Percentiles rank a stretch among this genome's conserved stretches.
Evolutionary conservation across 2,888 invertebrate species (phyloP).

Genomic region (Myopa tessellatipennis): DNA sequence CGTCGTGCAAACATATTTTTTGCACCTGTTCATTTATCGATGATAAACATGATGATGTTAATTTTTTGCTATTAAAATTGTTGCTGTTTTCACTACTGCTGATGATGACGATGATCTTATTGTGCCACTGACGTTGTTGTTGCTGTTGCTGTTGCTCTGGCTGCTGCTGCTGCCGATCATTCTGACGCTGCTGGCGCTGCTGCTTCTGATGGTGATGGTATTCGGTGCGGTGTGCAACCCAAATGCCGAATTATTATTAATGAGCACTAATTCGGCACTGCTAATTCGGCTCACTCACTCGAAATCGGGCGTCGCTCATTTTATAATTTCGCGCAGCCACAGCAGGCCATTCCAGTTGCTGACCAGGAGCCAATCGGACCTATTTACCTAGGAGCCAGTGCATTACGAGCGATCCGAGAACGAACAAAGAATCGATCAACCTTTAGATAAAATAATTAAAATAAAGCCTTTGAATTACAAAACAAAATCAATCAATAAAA

Average conservation of each 20-base stretch:
- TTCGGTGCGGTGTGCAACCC: slow-evolving; percentile 17
- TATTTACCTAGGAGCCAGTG: slow-evolving; percentile 50
- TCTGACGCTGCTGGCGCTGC: slow-evolving; percentile 11
- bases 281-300: slow-evolving; percentile 9
- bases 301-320: slow-evolving; percentile 53
- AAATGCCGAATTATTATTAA: slow-evolving; percentile 38
- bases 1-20: neutral
- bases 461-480: neutral
- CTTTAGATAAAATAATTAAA: neutral
- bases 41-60: slow-evolving; percentile 9
- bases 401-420: slow-evolving; percentile 40
- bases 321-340: slow-evolving; percentile 49
- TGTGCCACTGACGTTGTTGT: neutral
- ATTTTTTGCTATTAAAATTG: slow-evolving; percentile 50
- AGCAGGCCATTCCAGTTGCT: slow-evolving; percentile 67
- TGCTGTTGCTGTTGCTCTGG: slow-evolving; percentile 13
- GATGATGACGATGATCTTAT: neutral
- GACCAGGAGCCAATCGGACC: slow-evolving; percentile 63
- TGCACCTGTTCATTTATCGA: slow-evolving; percentile 35
- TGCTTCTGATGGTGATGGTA: neutral
- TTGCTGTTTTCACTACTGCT: slow-evolving; percentile 1
- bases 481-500: neutral
- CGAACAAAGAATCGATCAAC: slow-evolving; percentile 10
- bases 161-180: neutral
- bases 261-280: slow-evolving; percentile 11